phyloP scores from a whole-genome alignment of 2,888 invertebrate species.

The Chrysolina oricalcia region DNA sequence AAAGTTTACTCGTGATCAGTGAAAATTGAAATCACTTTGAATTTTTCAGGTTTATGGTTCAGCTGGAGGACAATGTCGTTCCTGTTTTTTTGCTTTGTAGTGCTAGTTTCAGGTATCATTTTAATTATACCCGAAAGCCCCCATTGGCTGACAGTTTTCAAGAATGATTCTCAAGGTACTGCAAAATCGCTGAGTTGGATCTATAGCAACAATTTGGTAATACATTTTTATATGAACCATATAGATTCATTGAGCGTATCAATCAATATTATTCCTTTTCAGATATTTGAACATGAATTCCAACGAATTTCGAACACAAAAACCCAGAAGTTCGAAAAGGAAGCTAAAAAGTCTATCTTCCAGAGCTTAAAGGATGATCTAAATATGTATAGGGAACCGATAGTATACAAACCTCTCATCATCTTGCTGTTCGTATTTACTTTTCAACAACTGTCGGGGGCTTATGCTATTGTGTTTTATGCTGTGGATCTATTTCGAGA shows the following conservation, averaged over 20 bases:
- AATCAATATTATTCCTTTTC: slow-evolving; percentile 24
- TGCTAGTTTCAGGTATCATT: slow-evolving; percentile 66
- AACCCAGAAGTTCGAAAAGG: slow-evolving; percentile 28
- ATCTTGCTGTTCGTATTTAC: slow-evolving; percentile 72
- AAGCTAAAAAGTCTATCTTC: slow-evolving; percentile 50
- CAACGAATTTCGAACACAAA: slow-evolving; percentile 57
- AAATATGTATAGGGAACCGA: slow-evolving; percentile 64
- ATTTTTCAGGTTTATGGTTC: slow-evolving; percentile 68
- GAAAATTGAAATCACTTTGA: not conserved
- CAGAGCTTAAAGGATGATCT: slow-evolving; percentile 57
- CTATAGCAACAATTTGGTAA: slow-evolving; percentile 70
- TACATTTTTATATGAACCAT: slow-evolving; percentile 31
- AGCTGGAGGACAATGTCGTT: slow-evolving; percentile 73
- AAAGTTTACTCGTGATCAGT: not conserved
- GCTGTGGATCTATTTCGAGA: slow-evolving; percentile 74
- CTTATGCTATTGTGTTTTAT: slow-evolving; percentile 76
- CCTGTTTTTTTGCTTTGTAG: slow-evolving; percentile 69
- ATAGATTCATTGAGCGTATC: not conserved
- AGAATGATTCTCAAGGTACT: slow-evolving; percentile 64
- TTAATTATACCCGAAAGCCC: slow-evolving; percentile 75
- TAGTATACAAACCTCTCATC: slow-evolving; percentile 73
- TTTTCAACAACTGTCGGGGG: slow-evolving; percentile 76
- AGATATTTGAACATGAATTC: slow-evolving; percentile 57
- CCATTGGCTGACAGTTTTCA: slow-evolving; percentile 74
- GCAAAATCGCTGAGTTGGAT: slow-evolving; percentile 71